Evolutionary conservation across 2,888 invertebrate species (phyloP).

Genomic region (Therioaphis trifolii): DNA sequence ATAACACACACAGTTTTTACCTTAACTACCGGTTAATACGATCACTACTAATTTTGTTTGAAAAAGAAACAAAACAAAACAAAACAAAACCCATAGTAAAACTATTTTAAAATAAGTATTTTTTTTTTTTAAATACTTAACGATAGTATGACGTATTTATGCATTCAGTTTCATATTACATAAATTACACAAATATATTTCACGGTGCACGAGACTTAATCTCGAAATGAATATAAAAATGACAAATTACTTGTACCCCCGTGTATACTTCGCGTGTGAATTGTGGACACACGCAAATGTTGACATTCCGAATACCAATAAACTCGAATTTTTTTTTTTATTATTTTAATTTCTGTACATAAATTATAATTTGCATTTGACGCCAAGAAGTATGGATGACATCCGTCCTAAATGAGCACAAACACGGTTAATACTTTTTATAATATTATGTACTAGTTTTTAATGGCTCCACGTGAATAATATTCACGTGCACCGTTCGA

Average conservation of each 20-base stretch:
- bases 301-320: not conserved
- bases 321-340: not conserved
- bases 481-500: no score
- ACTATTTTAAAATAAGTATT: no score
- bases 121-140: not conserved
- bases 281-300: slow-evolving; percentile 19
- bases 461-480: no score
- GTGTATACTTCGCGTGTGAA: slow-evolving; percentile 10
- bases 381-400: no score
- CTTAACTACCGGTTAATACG: no score
- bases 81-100: no score
- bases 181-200: not conserved
- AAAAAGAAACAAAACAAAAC: no score
- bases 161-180: slow-evolving; percentile 3
- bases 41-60: no score
- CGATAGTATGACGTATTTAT: not conserved
- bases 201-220: not conserved
- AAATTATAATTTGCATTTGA: not conserved
- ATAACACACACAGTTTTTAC: no score
- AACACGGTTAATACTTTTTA: no score
- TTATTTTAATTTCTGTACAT: not conserved
- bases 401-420: no score
- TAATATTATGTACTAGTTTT: no score
- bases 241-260: slow-evolving; percentile 10
- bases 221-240: slow-evolving; percentile 16